Base-by-base conservation (phyloP, 53 echinoderm and acorn worm genomes). In the Crossaster papposus region DNA sequence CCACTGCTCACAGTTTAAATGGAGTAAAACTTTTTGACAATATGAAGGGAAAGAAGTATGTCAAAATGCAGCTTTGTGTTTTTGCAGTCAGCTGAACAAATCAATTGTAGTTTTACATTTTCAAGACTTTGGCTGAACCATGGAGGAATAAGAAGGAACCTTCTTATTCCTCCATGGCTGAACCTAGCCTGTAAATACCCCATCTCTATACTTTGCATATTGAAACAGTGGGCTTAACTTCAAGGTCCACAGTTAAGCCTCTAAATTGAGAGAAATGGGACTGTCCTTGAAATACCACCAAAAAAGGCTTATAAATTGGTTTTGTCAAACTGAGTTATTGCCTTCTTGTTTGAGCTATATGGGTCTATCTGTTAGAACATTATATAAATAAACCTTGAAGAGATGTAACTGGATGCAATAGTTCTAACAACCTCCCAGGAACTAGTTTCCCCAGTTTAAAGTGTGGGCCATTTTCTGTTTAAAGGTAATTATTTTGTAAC, bases 311-410 rank as follows among this genome's bases (percentile, higher is more conserved):
- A 81, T 29, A 38, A 51, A 68, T 83, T 65, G 68, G 65, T 83
- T 44, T 36, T 36, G 24, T 83, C 83, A 37, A 30, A 26, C 54
- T 83, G 70, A 83, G 36, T 83, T 83, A 83, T 83, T 74, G 75
- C 75, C 75, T 74, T 33, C 14, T 33, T n/a, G 20, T 14, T 74
- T 35, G 28, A 74, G 75, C n/a, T n/a, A 36, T 36, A 74, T 33
- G 75, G 75, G 20, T 35, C 28, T 33, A 36, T 36, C 36, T 2
- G 35, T 33, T 34, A 14, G 17, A 35, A 74, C 68, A 35, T 10
- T 74, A 14, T 1, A 31, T 74, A 34, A 32, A 26, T 35, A 74
- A 74, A 74, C 4, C 75, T 36, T 74, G 34, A 36, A 36, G 36
- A 36, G 14, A 2, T 74, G 75, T 36, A 33, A 68, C 28, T 26